phyloP scores from a whole-genome alignment of 1,140 invertebrate species.

The Atta texana region DNA sequence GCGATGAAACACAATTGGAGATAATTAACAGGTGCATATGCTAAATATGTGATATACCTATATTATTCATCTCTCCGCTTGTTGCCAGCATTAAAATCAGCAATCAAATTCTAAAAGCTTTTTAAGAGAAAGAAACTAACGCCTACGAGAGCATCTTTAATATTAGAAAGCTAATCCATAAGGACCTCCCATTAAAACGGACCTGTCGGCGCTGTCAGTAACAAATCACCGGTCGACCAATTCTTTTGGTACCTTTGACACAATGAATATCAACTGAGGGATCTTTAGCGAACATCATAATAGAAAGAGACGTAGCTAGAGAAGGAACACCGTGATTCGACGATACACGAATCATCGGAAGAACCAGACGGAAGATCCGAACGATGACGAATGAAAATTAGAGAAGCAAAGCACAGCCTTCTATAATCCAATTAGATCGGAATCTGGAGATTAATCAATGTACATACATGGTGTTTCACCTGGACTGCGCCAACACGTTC shows the following conservation, averaged over 20 bases:
- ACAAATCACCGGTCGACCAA: slow-evolving; percentile 61
- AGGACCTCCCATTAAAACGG: slow-evolving; percentile 61
- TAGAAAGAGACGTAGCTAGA: slow-evolving; percentile 16
- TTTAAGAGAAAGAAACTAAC: not conserved
- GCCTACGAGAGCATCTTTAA: not conserved
- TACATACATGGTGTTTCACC: slow-evolving; percentile 35
- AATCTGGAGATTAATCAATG: slow-evolving; percentile 78
- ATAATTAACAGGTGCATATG: no score
- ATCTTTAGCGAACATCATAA: not conserved
- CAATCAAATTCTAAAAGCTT: not conserved
- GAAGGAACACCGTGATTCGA: slow-evolving; percentile 11
- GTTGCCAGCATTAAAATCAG: no score
- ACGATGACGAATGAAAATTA: slow-evolving; percentile 74
- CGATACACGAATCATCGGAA: not conserved
- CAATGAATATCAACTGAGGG: slow-evolving; percentile 5
- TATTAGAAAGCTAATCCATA: not conserved
- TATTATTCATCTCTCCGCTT: no score
- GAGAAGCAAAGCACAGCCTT: slow-evolving; percentile 45
- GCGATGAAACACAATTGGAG: no score
- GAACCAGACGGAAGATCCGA: not conserved
- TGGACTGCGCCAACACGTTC: slow-evolving; percentile 62
- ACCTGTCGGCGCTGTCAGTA: slow-evolving; percentile 62
- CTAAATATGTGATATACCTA: no score
- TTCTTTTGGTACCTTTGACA: slow-evolving; percentile 48
- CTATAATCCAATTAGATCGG: slow-evolving; percentile 81